Conservation (phyloP, 2,888 invertebrate genomes). For the Hirudinaria manillensis region DNA sequence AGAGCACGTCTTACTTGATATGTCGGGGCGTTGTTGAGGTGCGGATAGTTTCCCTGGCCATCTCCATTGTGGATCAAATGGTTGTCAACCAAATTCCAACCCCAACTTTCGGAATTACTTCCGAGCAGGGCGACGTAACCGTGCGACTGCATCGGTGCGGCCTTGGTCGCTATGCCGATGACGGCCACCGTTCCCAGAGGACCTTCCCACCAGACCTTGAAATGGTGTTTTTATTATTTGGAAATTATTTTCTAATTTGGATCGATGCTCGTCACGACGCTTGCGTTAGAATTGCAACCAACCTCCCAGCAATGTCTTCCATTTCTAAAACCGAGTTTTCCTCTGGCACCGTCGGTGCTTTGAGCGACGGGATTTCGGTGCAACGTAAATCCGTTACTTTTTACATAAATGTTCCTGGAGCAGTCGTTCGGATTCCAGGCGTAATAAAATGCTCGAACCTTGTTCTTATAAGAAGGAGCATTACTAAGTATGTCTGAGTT, state of each 20-base stretch:
- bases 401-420: slow-evolving; percentile 91
- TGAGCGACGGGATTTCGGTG: slow-evolving; percentile 97
- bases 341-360: slow-evolving; percentile 85
- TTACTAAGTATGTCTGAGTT: slow-evolving; percentile 84
- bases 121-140: slow-evolving; percentile 92
- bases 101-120: slow-evolving; percentile 95
- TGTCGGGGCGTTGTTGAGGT: slow-evolving; percentile 89
- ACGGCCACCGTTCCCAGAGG: slow-evolving; percentile 96
- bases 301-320: slow-evolving; percentile 93
- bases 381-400: slow-evolving; percentile 90
- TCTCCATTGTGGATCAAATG: slow-evolving; percentile 91
- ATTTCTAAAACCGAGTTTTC: slow-evolving; percentile 75
- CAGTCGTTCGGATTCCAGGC: slow-evolving; percentile 97
- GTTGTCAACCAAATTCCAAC: slow-evolving; percentile 98
- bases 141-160: slow-evolving; percentile 84
- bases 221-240: too few relatives aligned
- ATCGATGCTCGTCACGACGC: too few relatives aligned
- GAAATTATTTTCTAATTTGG: too few relatives aligned
- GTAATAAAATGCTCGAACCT: slow-evolving; percentile 79
- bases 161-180: slow-evolving; percentile 64
- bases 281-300: not conserved
- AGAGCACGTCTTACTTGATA: slow-evolving; percentile 69
- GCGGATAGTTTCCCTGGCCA: slow-evolving; percentile 85
- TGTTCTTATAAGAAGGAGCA: slow-evolving; percentile 82
- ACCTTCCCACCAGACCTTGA: slow-evolving; percentile 81